Evolutionary conservation across 2,888 invertebrate species (phyloP).

Genomic region (Sericinus montela): DNA sequence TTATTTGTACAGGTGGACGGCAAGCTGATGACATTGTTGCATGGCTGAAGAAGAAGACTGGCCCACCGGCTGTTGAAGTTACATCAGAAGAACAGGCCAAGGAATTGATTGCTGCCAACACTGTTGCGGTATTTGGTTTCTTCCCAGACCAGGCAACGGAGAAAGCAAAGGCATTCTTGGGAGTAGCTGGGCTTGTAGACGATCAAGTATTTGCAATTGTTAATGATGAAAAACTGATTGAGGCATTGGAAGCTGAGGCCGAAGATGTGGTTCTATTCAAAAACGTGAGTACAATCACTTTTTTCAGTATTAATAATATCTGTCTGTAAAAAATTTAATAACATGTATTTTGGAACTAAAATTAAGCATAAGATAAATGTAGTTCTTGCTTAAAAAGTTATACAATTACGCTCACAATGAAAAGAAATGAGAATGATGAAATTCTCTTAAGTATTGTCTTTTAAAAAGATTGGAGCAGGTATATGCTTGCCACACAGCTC

Average conservation of each 20-base stretch:
- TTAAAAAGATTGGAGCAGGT: too few relatives aligned
- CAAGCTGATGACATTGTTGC: constrained; percentile 94
- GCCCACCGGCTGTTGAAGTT: constrained; percentile 93
- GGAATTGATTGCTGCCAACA: constrained; percentile 87
- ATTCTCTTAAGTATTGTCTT: too few relatives aligned
- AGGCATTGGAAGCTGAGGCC: constrained; percentile 88
- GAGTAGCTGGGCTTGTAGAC: constrained; percentile 89
- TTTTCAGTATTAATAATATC: too few relatives aligned
- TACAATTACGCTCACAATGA: too few relatives aligned
- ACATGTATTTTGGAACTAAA: too few relatives aligned
- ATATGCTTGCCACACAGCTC: too few relatives aligned
- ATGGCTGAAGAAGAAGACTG: constrained; percentile 98
- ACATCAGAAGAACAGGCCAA: constrained; percentile 89
- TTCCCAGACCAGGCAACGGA: constrained; percentile 89
- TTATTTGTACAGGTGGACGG: constrained; percentile 85
- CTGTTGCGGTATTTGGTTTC: constrained; percentile 94
- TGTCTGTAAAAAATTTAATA: too few relatives aligned
- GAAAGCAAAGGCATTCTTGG: constrained; percentile 90
- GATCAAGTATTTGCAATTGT: constrained; percentile 94
- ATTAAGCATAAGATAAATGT: too few relatives aligned
- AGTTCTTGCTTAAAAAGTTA: too few relatives aligned
- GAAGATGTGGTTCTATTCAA: constrained; percentile 94
- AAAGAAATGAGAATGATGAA: too few relatives aligned
- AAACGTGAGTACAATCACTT: constrained; percentile 81
- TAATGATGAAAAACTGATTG: constrained; percentile 86